Conservation (phyloP, 2,797 vertebrate species). For the Gallinago nigripennis region DNA sequence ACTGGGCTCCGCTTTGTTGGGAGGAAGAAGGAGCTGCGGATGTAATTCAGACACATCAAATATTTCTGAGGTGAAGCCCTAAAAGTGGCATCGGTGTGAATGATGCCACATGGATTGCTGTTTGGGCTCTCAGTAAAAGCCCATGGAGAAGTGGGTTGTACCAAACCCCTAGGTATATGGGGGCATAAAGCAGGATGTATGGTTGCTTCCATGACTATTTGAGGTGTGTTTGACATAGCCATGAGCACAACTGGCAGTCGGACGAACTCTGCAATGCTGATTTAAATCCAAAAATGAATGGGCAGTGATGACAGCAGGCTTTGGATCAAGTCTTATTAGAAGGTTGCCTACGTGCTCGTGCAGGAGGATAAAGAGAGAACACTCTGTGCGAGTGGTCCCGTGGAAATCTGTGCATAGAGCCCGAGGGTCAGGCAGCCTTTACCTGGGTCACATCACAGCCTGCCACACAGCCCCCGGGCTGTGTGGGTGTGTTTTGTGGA, state of each 20-base stretch:
- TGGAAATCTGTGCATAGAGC: accelerated
- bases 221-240: no score
- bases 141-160: neutral
- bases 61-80: neutral
- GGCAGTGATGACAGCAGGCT: neutral
- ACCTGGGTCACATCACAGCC: accelerated
- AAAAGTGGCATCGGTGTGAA: neutral
- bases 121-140: neutral
- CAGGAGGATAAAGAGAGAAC: neutral
- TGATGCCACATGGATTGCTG: neutral
- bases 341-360: neutral
- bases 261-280: no score
- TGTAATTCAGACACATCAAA: neutral
- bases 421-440: neutral
- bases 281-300: no score
- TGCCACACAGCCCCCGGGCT: accelerated
- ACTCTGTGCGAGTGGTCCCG: accelerated
- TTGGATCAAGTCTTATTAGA: neutral
- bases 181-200: neutral
- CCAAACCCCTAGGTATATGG: neutral
- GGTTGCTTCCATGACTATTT: neutral
- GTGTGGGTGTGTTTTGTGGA: neutral
- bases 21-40: neutral
- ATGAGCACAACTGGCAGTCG: no score
- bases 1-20: neutral